Evolutionary conservation across 2,113 vertebrate species (phyloP), one percentile per base, ranked within the genome.

Genomic region (Isurus oxyrinchus): DNA sequence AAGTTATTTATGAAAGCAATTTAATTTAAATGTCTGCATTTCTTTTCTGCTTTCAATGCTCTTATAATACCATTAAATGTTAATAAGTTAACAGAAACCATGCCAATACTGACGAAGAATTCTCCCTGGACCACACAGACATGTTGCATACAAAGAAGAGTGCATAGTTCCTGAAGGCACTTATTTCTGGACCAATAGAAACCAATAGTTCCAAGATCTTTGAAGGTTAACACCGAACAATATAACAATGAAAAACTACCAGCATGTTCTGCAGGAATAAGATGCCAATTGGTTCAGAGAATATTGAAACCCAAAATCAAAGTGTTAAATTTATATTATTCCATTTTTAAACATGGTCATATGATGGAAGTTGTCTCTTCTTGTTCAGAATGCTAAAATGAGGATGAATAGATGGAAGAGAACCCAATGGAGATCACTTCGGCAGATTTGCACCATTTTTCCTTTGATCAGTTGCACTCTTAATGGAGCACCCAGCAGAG

Each of bases 71-170:
- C 44, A 76, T 69, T 72, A 76, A 95, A 95, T 95, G 94, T 69
- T 72, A 72, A 95, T 76, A 95, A 95, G 55, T 95, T 95, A 76
- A 95, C 94, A 72, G 94, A 95, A 94, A 95, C 67, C 44, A 35
- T 76, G 44, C 53, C 66, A 19, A 35, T 53, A 95, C 44, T 95
- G 66, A 72, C 76, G 67, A 76, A 55, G 25, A 55, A 72, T 72
- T 95, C 67, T 55, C 49, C 14, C 5, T 55, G 66, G 66, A 95
- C 27, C 49, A 55, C 25, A 72, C 94, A 76, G 94, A 21, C 25
- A 76, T 55, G 67, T 44, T 76, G 67, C 63, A 95, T 95, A 16
- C 66, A 95, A 72, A 95, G 40, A 61, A 72, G 25, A 53, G 23
- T 35, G 94, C 44, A 44, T 40, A 61, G 11, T 35, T 59, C 57